Evolutionary conservation across 1,140 invertebrate species (phyloP), one percentile per base, ranked within the genome.

Genomic region (Dreissena rostriformis): DNA sequence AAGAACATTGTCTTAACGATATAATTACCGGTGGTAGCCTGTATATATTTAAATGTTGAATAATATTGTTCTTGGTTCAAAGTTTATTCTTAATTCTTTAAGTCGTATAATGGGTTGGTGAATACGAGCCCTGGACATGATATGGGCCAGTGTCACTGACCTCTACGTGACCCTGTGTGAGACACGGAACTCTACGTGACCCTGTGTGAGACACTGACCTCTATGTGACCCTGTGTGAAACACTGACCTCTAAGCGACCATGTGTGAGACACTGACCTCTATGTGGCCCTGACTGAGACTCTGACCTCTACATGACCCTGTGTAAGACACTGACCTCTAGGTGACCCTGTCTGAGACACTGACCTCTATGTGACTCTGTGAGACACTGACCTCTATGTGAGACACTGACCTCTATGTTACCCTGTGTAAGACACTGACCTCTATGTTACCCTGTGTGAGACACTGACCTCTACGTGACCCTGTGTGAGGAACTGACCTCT

Each of bases 351-450:
- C 92, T 89, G 26, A 92, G n/a, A n/a, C n/a, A n/a, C n/a, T n/a
- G n/a, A 93, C 93, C 87, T 91, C 87, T 24, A 91, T 86, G 80
- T 92, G 91, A 53, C 92, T 91, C 63, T 93, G 90, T 74, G 93
- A 89, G 26, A 92, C n/a, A n/a, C n/a, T n/a, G n/a, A n/a, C n/a
- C n/a, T n/a, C n/a, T n/a, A n/a, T n/a, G n/a, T n/a, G n/a, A n/a
- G n/a, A n/a, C n/a, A n/a, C n/a, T n/a, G n/a, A 93, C 93, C 87
- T 91, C 87, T 24, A 91, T 86, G 80, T 92, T 90, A 53, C 92
- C 92, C 63, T 93, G 90, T 74, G 93, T 89, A n/a, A n/a, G n/a
- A n/a, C n/a, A n/a, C n/a, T n/a, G n/a, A 93, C 93, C 87, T 91
- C 87, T 24, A 91, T 86, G 80, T 92, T 90, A 53, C 92, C 92